Evolutionary conservation across 2,113 vertebrate genomes (phyloP).

Genomic region (Heterotis niloticus): DNA sequence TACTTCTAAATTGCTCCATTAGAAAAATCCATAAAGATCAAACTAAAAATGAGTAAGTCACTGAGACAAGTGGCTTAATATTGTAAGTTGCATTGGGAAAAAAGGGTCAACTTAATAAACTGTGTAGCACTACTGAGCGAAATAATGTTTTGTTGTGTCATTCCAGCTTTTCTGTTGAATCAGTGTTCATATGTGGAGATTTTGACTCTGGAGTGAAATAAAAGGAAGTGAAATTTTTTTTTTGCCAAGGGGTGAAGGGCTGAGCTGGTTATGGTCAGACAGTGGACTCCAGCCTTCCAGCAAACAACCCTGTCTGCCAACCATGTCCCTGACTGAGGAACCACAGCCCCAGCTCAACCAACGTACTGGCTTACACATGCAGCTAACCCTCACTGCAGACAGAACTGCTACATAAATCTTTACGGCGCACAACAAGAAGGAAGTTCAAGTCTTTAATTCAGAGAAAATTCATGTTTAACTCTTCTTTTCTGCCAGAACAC

Average conservation of each 20-base stretch:
- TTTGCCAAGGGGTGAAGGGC: neutral
- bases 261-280: neutral
- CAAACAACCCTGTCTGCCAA: neutral
- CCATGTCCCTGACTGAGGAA: neutral
- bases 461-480: neutral
- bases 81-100: too few relatives aligned
- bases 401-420: neutral
- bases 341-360: neutral
- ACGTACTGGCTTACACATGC: neutral
- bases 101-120: neutral
- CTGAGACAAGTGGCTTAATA: too few relatives aligned
- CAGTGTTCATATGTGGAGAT: neutral
- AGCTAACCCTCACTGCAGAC: neutral
- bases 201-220: slow-evolving; percentile 1
- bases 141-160: neutral
- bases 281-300: neutral
- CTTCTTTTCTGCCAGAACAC: neutral
- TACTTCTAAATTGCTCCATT: too few relatives aligned
- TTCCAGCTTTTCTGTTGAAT: neutral
- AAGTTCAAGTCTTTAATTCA: neutral
- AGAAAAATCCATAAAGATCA: too few relatives aligned
- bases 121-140: neutral
- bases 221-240: neutral
- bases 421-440: neutral
- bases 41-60: too few relatives aligned